These are phyloP conservation scores for Otus sunia DNA, from an alignment of 2,113 vertebrate genomes.

Conservation along the genomic window DNA sequence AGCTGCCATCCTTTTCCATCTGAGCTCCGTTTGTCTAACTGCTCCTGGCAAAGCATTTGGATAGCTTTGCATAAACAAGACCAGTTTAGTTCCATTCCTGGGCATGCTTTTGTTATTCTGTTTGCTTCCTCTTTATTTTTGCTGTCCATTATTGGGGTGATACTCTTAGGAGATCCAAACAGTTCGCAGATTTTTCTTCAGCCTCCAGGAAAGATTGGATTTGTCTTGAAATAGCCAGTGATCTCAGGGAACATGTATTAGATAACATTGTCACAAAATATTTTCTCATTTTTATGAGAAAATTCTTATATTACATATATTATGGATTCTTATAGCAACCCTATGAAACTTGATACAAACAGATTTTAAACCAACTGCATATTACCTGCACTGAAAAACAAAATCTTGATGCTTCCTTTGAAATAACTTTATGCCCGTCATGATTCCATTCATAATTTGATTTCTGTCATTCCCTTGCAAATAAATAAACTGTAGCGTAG, in stretches of 20 bases:
- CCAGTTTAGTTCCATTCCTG: neutral
- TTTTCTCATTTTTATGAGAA: neutral
- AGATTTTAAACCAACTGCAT: neutral
- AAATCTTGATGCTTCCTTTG: neutral
- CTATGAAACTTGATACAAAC: neutral
- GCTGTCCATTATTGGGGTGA: fast-evolving
- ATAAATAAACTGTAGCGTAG: neutral
- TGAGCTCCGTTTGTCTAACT: fast-evolving
- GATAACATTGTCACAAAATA: neutral
- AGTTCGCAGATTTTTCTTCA: neutral
- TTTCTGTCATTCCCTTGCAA: neutral
- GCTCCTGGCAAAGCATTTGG: neutral
- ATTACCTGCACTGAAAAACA: neutral
- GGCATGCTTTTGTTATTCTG: neutral
- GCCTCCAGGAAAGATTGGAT: neutral
- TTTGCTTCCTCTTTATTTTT: neutral
- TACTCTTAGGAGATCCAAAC: neutral
- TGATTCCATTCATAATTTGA: neutral
- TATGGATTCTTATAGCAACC: neutral
- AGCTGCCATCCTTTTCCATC: neutral
- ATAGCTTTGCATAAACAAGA: neutral
- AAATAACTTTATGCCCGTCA: neutral
- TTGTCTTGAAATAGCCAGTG: neutral
- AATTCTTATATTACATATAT: too few species aligned
- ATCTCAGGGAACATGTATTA: fast-evolving